phyloP scores from a whole-genome alignment of 2,797 vertebrate genomes.

The Enteromius afrohamiltoni region DNA sequence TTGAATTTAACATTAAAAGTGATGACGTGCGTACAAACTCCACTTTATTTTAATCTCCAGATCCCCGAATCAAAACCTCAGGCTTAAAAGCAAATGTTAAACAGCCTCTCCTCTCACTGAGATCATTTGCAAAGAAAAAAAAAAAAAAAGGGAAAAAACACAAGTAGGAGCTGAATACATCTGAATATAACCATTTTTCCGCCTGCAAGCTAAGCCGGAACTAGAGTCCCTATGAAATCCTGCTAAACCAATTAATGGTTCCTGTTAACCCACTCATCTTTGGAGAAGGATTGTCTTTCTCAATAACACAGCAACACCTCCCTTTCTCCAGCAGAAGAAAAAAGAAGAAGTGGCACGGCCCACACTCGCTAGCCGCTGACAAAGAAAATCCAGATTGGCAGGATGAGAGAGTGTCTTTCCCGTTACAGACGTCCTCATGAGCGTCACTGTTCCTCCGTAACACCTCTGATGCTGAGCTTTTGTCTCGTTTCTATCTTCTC shows the following conservation, averaged over 20 bases:
- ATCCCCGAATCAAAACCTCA: slow-evolving; percentile 74
- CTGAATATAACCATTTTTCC: slow-evolving; percentile 66
- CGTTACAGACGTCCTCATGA: slow-evolving; percentile 67
- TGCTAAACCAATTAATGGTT: slow-evolving; percentile 81
- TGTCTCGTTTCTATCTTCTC: slow-evolving; percentile 69
- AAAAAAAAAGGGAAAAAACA: slow-evolving; percentile 44
- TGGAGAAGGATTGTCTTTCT: slow-evolving; percentile 74
- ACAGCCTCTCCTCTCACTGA: slow-evolving; percentile 69
- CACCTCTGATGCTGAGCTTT: slow-evolving; percentile 67
- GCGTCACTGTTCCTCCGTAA: slow-evolving; percentile 70
- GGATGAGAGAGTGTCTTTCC: slow-evolving; percentile 66
- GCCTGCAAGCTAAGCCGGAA: slow-evolving; percentile 71
- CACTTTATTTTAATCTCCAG: slow-evolving; percentile 71
- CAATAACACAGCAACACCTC: slow-evolving; percentile 76
- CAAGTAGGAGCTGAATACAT: slow-evolving; percentile 67
- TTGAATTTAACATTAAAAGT: slow-evolving; percentile 80
- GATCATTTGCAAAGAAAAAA: slow-evolving; percentile 59
- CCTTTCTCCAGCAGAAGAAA: slow-evolving; percentile 60
- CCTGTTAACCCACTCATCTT: slow-evolving; percentile 79
- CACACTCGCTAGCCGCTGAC: slow-evolving; percentile 66
- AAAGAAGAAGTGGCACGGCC: slow-evolving; percentile 59
- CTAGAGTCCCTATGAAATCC: slow-evolving; percentile 73
- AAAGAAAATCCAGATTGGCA: slow-evolving; percentile 70
- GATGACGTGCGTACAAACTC: slow-evolving; percentile 78
- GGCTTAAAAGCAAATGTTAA: slow-evolving; percentile 72